Evolutionary conservation across 2,113 vertebrate species (phyloP), one percentile per base, ranked within the genome.

Genomic region (Solenodon paradoxus): DNA sequence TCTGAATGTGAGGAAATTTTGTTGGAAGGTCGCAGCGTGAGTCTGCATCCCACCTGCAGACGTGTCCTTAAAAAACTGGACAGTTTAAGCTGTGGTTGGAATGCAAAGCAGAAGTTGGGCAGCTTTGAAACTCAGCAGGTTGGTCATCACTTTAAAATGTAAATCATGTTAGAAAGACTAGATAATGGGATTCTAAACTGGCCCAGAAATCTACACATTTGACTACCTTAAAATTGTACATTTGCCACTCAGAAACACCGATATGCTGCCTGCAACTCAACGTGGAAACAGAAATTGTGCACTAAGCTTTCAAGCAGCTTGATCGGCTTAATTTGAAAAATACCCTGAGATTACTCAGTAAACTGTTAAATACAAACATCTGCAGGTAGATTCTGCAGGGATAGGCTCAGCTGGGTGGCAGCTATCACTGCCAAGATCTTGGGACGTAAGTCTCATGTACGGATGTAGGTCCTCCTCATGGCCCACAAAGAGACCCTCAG

Each of bases 311-410:
- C 9, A 69, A 63, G 53, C 1, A 2, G 6, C 16, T 74, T 49
- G 24, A 35, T 72, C 1, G 9, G 55, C 38, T 74, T 85, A 61
- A 19, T 85, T 55, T 53, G 53, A 61, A 30, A 63, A 40, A 38
- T 53, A 28, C 51, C 28, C 49, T 61, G 53, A 72, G 66, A 68
- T 51, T 51, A 53, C 7, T 51, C 55, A 35, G 26, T 28, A 15
- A 72, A 69, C 32, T 49, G 47, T 57, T 72, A 20, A 51, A 82
- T 61, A 63, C 51, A 42, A 80, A 7, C 38, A 45, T 55, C 28
- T 55, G 24, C 40, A 63, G 28, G n/a, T 7, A 12, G 40, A 0
- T 13, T 12, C 5, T 2, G 9, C 5, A 0, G 32, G 30, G 28
- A 30, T 19, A 32, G 9, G 53, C 3, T 66, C 26, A 3, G 24